phyloP scores from a whole-genome alignment of 2,113 vertebrate species.

The Monopterus albus region DNA sequence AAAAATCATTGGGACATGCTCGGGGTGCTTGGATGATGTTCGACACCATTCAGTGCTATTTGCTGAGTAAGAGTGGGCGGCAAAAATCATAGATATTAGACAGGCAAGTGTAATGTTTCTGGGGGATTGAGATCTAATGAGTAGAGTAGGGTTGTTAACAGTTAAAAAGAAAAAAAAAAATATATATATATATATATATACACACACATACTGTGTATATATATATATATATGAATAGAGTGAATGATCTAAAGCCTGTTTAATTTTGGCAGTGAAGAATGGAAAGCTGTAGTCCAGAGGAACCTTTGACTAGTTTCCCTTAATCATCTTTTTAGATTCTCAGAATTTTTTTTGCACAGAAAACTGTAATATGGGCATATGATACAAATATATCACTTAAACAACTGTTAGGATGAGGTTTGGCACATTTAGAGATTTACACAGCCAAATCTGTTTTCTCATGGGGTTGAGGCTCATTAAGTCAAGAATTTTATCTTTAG shows the following conservation, averaged over 20 bases:
- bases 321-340: conserved; percentile 42
- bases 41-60: conserved; percentile 60
- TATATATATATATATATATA: no score
- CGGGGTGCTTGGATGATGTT: conserved; percentile 63
- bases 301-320: conserved; percentile 34
- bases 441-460: conserved; percentile 5
- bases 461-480: not conserved
- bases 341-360: conserved; percentile 24
- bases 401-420: conserved; percentile 17
- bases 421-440: conserved; percentile 30
- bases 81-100: conserved; percentile 59
- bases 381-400: conserved; percentile 46
- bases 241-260: conserved; percentile 59
- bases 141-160: conserved; percentile 24
- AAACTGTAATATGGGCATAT: conserved; percentile 36
- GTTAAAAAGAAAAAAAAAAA: no score
- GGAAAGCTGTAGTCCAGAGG: conserved; percentile 17
- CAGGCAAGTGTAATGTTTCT: conserved; percentile 38
- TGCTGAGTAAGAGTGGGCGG: conserved; percentile 57
- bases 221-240: conserved; percentile 57
- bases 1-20: conserved; percentile 65
- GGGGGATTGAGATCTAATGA: conserved; percentile 52
- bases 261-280: conserved; percentile 57
- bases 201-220: no score
- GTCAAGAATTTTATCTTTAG: not conserved